phyloP scores from a whole-genome alignment of 2,888 invertebrate species.

The Erynnis tages region DNA sequence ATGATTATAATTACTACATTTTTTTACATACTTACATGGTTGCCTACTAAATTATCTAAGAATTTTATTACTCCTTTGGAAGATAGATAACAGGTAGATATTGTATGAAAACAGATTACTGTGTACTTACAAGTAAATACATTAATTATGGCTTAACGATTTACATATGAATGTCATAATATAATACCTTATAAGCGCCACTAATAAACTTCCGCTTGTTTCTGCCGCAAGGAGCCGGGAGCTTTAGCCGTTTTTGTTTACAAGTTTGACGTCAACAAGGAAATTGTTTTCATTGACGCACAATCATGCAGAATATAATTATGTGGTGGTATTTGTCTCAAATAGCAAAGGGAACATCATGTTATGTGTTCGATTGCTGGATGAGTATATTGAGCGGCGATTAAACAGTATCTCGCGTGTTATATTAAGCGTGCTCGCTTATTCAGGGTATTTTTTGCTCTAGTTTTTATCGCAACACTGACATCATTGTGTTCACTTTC shows the following conservation, averaged over 20 bases:
- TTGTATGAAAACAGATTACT: constrained; percentile 18
- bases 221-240: constrained; percentile 25
- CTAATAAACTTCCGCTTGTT: constrained; percentile 54
- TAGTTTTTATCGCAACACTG: constrained; percentile 65
- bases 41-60: no score
- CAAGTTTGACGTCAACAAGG: constrained; percentile 10
- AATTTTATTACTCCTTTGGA: no score
- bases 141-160: constrained; percentile 41
- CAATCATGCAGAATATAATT: constrained; percentile 2
- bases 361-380: constrained; percentile 4
- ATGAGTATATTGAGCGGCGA: constrained; percentile 37
- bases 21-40: no score
- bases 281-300: constrained; percentile 18
- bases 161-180: constrained; percentile 44
- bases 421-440: constrained; percentile 57
- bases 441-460: constrained; percentile 69
- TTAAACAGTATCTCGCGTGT: constrained; percentile 55
- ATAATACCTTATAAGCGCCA: constrained; percentile 43
- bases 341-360: neutral
- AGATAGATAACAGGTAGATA: neutral
- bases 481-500: constrained; percentile 77
- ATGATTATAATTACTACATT: no score
- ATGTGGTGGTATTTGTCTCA: no score
- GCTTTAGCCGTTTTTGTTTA: constrained; percentile 16
- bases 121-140: constrained; percentile 32